Evolutionary conservation across 2,888 invertebrate species (phyloP), one percentile per base, ranked within the genome.

Genomic region (Neoascia interrupta): DNA sequence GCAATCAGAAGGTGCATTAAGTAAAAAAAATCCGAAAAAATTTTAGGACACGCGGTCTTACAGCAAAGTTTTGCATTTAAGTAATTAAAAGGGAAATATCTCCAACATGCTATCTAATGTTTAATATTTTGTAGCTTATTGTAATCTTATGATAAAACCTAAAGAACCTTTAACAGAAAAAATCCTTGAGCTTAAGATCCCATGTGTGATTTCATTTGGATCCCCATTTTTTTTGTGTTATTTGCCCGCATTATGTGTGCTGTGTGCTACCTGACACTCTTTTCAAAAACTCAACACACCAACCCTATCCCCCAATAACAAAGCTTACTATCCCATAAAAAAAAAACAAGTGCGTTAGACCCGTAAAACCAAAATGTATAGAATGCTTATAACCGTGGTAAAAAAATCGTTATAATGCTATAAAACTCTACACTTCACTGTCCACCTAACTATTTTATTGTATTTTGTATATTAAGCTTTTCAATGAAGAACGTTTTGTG

Each of bases 401-500:
- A 64, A 13, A 74, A 10, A 54, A 54, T 51, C 53, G 37, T 63
- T 47, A 54, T 21, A 26, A 47, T 54, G 58, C 58, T 58, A 73
- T 31, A 34, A 69, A 81, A 70, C 58, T 64, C 58, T 72, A 72
- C 72, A 72, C 70, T 58, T 18, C 43, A 31, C 51, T 70, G 37
- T 56, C 51, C 72, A 58, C 58, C n/a, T 41, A 66, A 53, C 73
- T 68, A 64, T 28, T 6, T 15, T 3, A 16, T 16, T 36, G 21
- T 53, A 41, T 69, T 60, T 39, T 72, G 61, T 80, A 61, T 69
- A 63, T 79, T 74, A 49, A 74, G 74, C 74, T 74, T 73, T 73
- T 61, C 73, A 43, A 61, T 66, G 53, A 73, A 66, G 39, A 63
- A 61, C 72, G 47, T 79, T 70, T 54, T 74, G 66, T 74, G 58